Evolutionary conservation across 2,888 invertebrate genomes (phyloP).

Genomic region (Stomorhina lunata): DNA sequence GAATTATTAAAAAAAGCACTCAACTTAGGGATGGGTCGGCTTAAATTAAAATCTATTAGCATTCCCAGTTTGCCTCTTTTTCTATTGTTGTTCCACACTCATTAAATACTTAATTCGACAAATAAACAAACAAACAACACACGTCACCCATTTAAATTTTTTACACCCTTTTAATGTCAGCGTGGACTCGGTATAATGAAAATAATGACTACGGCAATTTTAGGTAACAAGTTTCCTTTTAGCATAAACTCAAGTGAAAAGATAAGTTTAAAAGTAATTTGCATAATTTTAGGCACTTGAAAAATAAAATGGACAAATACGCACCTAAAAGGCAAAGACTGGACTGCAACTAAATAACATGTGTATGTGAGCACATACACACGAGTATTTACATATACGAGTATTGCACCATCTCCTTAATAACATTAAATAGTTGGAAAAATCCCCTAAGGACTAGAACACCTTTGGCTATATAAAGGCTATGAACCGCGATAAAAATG

Average conservation of each 20-base stretch:
- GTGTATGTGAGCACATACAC: too few species aligned
- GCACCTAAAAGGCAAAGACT: background rate
- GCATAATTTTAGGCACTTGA: conserved; percentile 62
- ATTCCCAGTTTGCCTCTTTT: background rate
- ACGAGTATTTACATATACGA: too few species aligned
- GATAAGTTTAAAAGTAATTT: conserved; percentile 60
- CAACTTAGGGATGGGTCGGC: conserved; percentile 1
- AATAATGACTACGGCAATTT: conserved; percentile 61
- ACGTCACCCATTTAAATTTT: conserved; percentile 6
- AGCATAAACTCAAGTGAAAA: conserved; percentile 50
- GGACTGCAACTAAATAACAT: conserved; percentile 20
- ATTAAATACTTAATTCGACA: conserved; percentile 34
- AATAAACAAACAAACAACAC: background rate
- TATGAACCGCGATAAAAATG: background rate
- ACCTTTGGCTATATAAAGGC: conserved; percentile 4
- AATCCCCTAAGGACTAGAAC: conserved; percentile 56
- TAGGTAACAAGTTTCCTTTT: conserved; percentile 43
- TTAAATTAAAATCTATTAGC: background rate
- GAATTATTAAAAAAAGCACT: background rate
- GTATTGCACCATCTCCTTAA: background rate
- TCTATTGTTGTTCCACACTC: conserved; percentile 21
- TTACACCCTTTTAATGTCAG: conserved; percentile 37
- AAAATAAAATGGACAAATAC: background rate
- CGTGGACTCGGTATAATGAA: conserved; percentile 9
- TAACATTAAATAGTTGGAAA: conserved; percentile 36